Conservation (phyloP, 2,113 vertebrate species). For the Azemiops feae region DNA sequence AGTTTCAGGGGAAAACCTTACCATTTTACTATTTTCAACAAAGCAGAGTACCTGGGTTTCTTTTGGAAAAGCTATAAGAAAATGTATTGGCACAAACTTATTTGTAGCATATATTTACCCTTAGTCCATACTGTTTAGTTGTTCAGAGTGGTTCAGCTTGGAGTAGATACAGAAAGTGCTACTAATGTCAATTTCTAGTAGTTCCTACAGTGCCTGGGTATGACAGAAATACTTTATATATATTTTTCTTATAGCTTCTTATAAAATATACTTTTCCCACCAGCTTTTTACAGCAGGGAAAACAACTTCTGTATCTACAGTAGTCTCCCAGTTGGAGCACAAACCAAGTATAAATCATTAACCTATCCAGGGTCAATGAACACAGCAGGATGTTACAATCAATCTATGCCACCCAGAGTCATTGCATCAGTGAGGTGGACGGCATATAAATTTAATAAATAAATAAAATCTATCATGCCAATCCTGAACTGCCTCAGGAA, state of each 20-base stretch:
- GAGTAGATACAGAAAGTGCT: not conserved
- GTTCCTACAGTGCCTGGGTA: not conserved
- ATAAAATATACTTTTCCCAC: not conserved
- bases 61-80: not conserved
- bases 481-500: not conserved
- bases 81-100: not conserved
- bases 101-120: not conserved
- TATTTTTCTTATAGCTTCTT: not conserved
- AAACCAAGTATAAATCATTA: not conserved
- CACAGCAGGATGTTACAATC: not conserved
- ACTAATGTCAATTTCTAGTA: not conserved
- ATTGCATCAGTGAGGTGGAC: not conserved
- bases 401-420: not conserved
- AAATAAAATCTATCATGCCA: not conserved
- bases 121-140: not conserved
- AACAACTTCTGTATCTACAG: not conserved
- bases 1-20: not conserved
- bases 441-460: not conserved
- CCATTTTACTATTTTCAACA: not conserved
- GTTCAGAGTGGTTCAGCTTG: not conserved
- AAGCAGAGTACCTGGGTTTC: not conserved
- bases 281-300: not conserved
- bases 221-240: not conserved
- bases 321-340: not conserved
- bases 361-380: not conserved